Evolutionary conservation across 2,888 invertebrate genomes (phyloP).

Genomic region (Acanthosepion lycidas): DNA sequence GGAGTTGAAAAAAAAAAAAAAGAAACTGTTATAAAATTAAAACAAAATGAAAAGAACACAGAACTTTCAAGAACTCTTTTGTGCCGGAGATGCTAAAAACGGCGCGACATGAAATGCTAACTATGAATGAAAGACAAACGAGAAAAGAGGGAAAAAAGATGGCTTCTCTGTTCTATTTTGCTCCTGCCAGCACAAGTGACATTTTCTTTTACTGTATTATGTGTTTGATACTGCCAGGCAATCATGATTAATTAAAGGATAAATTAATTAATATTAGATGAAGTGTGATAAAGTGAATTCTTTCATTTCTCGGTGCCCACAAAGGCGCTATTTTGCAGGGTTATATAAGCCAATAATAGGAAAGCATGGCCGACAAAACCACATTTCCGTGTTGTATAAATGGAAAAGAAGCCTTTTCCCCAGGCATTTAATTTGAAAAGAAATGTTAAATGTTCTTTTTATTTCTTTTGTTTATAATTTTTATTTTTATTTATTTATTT

Average conservation of each 20-base stretch:
- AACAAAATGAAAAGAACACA: neutral
- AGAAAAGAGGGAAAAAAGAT: neutral
- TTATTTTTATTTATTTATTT: neutral
- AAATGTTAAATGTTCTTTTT: neutral
- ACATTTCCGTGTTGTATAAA: neutral
- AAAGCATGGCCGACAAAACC: neutral
- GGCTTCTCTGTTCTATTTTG: neutral
- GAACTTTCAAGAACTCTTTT: neutral
- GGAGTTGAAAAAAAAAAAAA: neutral
- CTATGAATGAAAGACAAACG: neutral
- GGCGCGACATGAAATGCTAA: neutral
- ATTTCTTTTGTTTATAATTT: neutral
- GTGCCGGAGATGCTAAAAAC: neutral
- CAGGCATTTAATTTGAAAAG: neutral
- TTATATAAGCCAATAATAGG: neutral
- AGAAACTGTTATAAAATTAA: too few relatives aligned
- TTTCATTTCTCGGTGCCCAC: neutral
- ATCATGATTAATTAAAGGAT: slow-evolving; percentile 4
- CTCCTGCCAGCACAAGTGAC: neutral
- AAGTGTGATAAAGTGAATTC: slow-evolving; percentile 4
- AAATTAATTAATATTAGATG: slow-evolving; percentile 33
- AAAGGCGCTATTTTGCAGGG: neutral
- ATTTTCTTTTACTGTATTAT: neutral
- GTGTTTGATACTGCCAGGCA: neutral
- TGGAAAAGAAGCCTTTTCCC: neutral